phyloP scores from a whole-genome alignment of 2,113 vertebrate species.

The Psettodes erumei region DNA sequence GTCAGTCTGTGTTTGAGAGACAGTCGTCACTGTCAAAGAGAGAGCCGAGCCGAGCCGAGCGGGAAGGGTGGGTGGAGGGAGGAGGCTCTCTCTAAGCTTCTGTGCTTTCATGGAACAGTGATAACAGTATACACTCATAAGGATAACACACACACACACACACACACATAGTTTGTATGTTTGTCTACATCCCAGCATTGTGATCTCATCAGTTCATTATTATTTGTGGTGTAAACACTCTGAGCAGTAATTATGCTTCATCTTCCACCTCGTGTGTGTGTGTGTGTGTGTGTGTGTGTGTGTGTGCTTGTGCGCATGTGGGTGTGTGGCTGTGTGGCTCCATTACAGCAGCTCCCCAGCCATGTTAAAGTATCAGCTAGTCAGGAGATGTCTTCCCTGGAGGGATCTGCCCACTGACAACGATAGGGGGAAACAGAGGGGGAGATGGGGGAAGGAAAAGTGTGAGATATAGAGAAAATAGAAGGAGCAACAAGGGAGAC shows the following conservation, averaged over 20 bases:
- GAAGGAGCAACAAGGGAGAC: background rate
- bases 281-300: background rate
- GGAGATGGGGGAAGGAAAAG: background rate
- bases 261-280: background rate
- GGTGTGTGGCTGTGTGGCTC: background rate
- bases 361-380: constrained; percentile 18
- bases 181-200: constrained; percentile 1
- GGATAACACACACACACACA: background rate
- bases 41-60: constrained; percentile 16
- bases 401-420: constrained; percentile 18
- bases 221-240: constrained; percentile 20
- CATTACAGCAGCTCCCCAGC: constrained; percentile 9
- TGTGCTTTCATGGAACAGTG: background rate
- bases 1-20: constrained; percentile 55
- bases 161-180: background rate
- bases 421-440: constrained; percentile 6
- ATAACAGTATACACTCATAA: background rate
- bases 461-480: background rate
- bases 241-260: constrained; percentile 7
- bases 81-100: constrained; percentile 11
- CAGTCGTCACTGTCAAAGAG: constrained; percentile 47
- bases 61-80: constrained; percentile 18
- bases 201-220: constrained; percentile 35
- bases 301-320: background rate
- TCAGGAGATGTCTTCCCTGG: constrained; percentile 41